Conservation (phyloP, 2,797 vertebrate genomes). For the Pangasius sanitwongsei region DNA sequence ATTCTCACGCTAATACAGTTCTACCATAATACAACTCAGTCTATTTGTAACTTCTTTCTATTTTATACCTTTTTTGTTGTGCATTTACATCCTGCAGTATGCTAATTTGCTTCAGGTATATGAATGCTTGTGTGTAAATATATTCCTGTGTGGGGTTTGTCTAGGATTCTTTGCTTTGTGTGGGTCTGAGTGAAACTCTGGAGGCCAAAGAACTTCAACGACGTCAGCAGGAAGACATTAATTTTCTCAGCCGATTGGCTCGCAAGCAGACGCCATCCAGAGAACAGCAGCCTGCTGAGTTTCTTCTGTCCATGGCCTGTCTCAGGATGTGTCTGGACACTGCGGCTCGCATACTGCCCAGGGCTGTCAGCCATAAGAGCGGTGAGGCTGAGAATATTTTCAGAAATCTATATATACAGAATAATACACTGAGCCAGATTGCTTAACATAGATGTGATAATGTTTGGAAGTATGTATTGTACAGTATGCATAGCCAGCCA, state of each 20-base stretch:
- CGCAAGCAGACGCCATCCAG: conserved; percentile 63
- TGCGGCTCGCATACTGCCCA: conserved; percentile 63
- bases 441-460: neutral
- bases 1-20: neutral
- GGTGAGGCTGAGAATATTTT: conserved; percentile 50
- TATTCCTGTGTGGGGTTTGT: conserved; percentile 11
- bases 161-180: conserved; percentile 71
- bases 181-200: conserved; percentile 33
- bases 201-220: conserved; percentile 27
- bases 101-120: neutral
- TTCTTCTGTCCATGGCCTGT: conserved; percentile 68
- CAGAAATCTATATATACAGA: neutral
- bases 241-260: conserved; percentile 69
- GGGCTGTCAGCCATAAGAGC: neutral
- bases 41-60: neutral
- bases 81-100: neutral
- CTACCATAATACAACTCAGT: neutral
- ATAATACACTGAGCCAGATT: neutral
- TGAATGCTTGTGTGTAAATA: conserved; percentile 4
- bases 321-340: conserved; percentile 67
- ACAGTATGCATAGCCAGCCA: neutral
- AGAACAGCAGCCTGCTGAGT: conserved; percentile 67
- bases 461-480: neutral
- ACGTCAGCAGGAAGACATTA: conserved; percentile 48
- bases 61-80: neutral